Base-by-base conservation (phyloP, 2,797 vertebrate species). In the Sebastes steindachneri region DNA sequence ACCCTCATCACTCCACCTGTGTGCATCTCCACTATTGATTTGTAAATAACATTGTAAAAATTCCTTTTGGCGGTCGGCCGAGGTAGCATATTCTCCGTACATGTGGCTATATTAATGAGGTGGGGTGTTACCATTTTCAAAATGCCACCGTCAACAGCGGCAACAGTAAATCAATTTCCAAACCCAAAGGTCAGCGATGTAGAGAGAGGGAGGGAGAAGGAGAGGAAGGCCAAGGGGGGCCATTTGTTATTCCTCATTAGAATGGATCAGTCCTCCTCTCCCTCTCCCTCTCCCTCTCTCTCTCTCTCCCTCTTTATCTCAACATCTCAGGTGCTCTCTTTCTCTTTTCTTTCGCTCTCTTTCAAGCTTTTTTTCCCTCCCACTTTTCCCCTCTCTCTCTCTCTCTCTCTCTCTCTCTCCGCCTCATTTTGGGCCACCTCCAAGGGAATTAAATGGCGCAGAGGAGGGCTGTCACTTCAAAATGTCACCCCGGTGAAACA, bases 91-190 rank as follows among this genome's bases (percentile, higher is more conserved):
- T 92, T 94, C 89, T 85, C 77, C 73, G 82, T 90, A 87, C 91
- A 94, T 92, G 93, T 93, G 89, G 89, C 91, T 90, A 80, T 93
- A 95, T 95, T 96, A 96, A 96, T 95, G 93, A 96, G 94, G 87
- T 84, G 82, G 87, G 92, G 92, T 93, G 93, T 94, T 95, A 95
- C 94, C 95, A 95, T 95, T 95, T 95, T 94, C 92, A 92, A 96
- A 96, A 96, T 96, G 95, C 95, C 96, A 96, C 89, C 92, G 14
- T 95, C 92, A 94, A 94, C 94, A 83, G 93, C 87, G 80, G 94
- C 92, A 94, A 94, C 94, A 93, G 95, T 96, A 96, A 95, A 96
- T 96, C 95, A 96, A 95, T 96, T 95, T 94, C 87, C 91, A 91
- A 95, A 95, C 83, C 91, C 93, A 96, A 96, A 96, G 95, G 95